Evolutionary conservation across 2,113 vertebrate genomes (phyloP), one percentile per base, ranked within the genome.

Genomic region (Macaca mulatta): DNA sequence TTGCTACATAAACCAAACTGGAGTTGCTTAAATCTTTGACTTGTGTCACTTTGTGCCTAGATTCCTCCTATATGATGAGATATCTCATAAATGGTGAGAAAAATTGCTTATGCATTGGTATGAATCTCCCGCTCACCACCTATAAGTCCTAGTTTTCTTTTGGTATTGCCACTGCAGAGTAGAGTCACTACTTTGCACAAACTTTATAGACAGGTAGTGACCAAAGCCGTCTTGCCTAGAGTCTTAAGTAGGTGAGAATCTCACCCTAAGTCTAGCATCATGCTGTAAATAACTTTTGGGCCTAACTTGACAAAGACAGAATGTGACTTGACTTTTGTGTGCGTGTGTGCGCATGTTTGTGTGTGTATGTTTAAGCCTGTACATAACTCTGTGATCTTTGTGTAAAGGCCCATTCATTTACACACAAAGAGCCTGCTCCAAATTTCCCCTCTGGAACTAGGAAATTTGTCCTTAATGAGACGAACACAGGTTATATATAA

Each of bases 371-470:
- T 72, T 74, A 78, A 72, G n/a, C 3, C 2, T 38, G 78, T 10
- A 22, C 20, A 52, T 55, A 61, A 82, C 27, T 52, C 91, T 77
- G 5, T 85, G 23, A 59, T 74, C 70, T 95, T 91, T 90, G 38
- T 74, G 17, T 79, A 88, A 30, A 93, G 38, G 18, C 6, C 23
- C 40, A 57, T 85, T 92, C 18, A 27, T 52, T 43, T 90, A 82
- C 32, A 93, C 69, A 40, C 40, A 94, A 81, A 8, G 3, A 61
- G 11, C 14, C 35, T n/a, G 61, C 43, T 94, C 9, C 6, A 64
- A 30, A 74, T 25, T 82, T 23, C 4, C 12, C 43, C 14, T 94
- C 7, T 78, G 59, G 32, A 86, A 25, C 25, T 52, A 17, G 50
- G 69, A 74, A 74, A 20, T 55, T 75, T 82, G 27, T 27, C 27